phyloP scores from a whole-genome alignment of 2,888 invertebrate genomes.

The Marasmarcha lunaedactyla region DNA sequence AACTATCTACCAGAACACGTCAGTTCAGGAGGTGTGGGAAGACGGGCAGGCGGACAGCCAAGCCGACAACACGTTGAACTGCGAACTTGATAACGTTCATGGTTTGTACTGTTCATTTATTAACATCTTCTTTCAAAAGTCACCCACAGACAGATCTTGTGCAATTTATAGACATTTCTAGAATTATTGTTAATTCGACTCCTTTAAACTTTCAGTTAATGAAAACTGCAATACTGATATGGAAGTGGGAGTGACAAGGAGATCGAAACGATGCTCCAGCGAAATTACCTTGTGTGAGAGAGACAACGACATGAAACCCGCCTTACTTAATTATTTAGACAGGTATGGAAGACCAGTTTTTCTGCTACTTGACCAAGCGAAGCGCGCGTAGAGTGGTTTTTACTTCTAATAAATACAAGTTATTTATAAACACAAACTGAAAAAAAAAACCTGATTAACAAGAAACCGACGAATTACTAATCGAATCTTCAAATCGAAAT shows the following conservation, averaged over 20 bases:
- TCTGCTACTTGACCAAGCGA: no score
- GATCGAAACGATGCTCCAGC: constrained; percentile 32
- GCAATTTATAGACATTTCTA: background rate
- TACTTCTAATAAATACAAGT: no score
- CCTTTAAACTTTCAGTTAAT: constrained; percentile 20
- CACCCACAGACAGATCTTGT: no score
- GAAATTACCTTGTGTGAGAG: constrained; percentile 37
- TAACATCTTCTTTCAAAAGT: no score
- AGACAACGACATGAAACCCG: constrained; percentile 39
- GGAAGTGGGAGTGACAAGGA: constrained; percentile 27
- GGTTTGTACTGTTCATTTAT: no score
- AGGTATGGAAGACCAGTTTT: no score
- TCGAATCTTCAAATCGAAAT: no score
- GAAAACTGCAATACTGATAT: constrained; percentile 24
- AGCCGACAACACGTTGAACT: constrained; percentile 14
- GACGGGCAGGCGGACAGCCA: constrained; percentile 12
- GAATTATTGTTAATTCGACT: background rate
- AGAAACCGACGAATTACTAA: no score
- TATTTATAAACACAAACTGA: no score
- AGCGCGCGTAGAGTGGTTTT: no score
- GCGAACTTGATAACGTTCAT: constrained; percentile 12
- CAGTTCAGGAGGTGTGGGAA: constrained; percentile 28
- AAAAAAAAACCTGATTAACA: no score
- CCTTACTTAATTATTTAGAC: constrained; percentile 31
- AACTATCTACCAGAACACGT: constrained; percentile 40